Evolutionary conservation across 2,113 vertebrate species (phyloP), one percentile per base, ranked within the genome.

Genomic region (Halcyon malimbica): DNA sequence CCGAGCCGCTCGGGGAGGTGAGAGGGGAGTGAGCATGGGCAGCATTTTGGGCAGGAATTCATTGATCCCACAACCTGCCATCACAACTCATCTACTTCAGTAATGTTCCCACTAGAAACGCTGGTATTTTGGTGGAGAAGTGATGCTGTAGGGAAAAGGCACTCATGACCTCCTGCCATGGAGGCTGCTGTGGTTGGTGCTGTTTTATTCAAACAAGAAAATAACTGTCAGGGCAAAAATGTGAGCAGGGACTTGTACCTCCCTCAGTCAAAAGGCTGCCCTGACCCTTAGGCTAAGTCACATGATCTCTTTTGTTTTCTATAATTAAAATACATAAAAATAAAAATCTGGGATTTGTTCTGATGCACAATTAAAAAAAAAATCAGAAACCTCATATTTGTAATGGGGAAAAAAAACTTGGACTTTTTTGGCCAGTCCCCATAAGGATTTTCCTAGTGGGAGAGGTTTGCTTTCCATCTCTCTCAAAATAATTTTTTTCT

Each of bases 1-100:
- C 23, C 1, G 1, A 87, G 29, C 4, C 1, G 0, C 70, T 10
- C 0, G 0, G 17, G 23, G 11, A 83, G 9, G 26, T 41, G 21
- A 75, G 44, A 20, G 3, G 11, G 21, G 14, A 54, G 8, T 19
- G 24, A 79, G 48, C 10, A 46, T 1, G 21, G 31, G 20, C 0
- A 1, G 2, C 4, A 12, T 78, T 92, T 59, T 11, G 20, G 37
- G 35, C 0, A 6, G 53, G 11, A 79, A 75, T 23, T 50, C 1
- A 3, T 63, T 71, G 35, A 63, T 71, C 12, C 24, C 0, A 0
- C 26, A 82, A 48, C 17, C 28, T 71, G 31, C 8, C 28, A 46
- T 17, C 1, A 2, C 31, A 62, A 54, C 1, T 1, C 10, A 23
- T 48, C 11, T 6, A 2, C 11, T 63, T 78, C 10, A 28, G 51